phyloP scores from a whole-genome alignment of 2,113 vertebrate species.

The Gallinago undulata region DNA sequence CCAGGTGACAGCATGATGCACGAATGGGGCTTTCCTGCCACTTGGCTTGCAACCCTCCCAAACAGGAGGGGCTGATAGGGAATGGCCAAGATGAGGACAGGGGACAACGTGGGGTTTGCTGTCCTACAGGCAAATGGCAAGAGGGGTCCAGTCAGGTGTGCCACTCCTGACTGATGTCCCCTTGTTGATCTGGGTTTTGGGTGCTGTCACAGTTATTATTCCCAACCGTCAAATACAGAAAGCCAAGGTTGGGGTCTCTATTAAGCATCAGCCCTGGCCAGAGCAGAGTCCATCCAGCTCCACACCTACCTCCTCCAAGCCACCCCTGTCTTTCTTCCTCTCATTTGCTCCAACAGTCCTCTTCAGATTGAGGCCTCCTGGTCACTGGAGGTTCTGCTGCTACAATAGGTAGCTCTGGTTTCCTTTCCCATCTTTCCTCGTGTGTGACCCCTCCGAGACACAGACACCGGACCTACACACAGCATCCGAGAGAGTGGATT shows the following conservation, averaged over 20 bases:
- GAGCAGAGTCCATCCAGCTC: not conserved
- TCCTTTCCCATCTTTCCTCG: not conserved
- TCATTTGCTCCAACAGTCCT: not conserved
- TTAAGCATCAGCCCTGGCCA: not conserved
- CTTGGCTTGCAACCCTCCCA: rapidly evolving
- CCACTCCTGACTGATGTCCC: not conserved
- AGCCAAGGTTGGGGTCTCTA: not conserved
- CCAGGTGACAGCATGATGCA: not conserved
- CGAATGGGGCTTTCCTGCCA: not conserved
- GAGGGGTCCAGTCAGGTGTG: not conserved
- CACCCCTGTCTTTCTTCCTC: not conserved
- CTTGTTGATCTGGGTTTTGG: rapidly evolving
- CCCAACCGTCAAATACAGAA: not conserved
- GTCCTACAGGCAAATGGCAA: not conserved
- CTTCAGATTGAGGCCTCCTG: not conserved
- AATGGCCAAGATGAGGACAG: not conserved
- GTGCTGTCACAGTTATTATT: not conserved
- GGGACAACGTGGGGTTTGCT: rapidly evolving
- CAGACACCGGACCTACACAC: rapidly evolving
- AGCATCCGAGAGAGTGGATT: rapidly evolving
- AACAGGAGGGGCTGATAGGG: not conserved
- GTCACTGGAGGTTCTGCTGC: not conserved
- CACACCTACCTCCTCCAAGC: not conserved
- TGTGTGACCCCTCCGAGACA: not conserved
- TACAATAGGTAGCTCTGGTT: not conserved